phyloP scores from a whole-genome alignment of 92 coral and sea anemone genomes.

The Phenganax subtilis region DNA sequence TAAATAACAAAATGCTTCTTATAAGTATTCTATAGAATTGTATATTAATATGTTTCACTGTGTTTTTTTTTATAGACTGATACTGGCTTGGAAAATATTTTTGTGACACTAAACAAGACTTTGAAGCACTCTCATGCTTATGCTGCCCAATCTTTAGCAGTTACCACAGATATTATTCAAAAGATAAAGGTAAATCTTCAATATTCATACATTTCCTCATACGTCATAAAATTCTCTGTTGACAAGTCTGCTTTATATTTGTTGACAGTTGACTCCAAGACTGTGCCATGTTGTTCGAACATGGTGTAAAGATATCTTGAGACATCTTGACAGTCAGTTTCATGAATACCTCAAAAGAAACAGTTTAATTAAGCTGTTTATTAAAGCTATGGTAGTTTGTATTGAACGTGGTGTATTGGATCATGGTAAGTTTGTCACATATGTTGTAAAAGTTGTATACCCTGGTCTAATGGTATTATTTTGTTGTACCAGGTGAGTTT shows the following conservation, averaged over 20 bases:
- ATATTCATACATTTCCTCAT: too few species aligned
- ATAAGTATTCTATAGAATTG: neutral
- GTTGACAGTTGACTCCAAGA: neutral
- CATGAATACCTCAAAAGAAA: neutral
- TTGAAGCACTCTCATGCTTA: neutral
- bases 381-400: slow-evolving; percentile 2
- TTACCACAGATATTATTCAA: slow-evolving; percentile 11
- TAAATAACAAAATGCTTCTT: too few species aligned
- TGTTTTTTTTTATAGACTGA: neutral
- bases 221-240: too few species aligned
- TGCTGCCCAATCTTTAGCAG: slow-evolving; percentile 14
- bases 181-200: neutral
- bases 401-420: neutral
- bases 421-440: neutral
- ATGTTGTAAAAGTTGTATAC: neutral
- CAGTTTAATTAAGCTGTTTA: neutral
- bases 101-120: neutral
- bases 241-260: neutral
- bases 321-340: neutral
- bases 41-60: neutral
- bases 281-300: neutral
- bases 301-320: slow-evolving; percentile 19
- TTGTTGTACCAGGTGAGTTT: neutral
- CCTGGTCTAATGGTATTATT: neutral
- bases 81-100: neutral